Base-by-base conservation (phyloP, 2,888 invertebrate genomes). In the Cyrtodaria siliqua region DNA sequence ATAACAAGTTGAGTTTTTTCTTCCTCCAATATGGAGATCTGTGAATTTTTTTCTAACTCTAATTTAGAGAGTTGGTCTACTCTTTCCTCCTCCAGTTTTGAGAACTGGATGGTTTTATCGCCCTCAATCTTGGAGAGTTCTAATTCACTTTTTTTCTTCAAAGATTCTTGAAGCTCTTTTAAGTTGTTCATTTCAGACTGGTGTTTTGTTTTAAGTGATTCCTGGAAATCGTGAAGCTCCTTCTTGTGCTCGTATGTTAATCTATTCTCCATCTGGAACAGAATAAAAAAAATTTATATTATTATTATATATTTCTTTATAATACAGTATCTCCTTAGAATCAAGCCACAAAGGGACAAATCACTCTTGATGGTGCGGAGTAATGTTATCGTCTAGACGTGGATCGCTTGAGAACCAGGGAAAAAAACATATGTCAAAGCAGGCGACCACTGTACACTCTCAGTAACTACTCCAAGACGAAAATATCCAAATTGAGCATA, bases 231-330 rank as follows among this genome's bases (percentile, higher is more conserved):
- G 40, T 77, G 72, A n/a, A 77, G 42, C 42, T 77, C 77, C 53
- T 63, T 71, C 47, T 72, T 72, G 63, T 77, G 68, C 53, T 72
- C 63, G 55, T 53, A 60, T 1, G 24, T 27, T 3, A 77, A 68
- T 55, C 64, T 50, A 53, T 68, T 72, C 42, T 77, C 71, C 8
- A 57, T 20, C 77, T 77, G 64, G 6, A 59, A 70, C 6, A 42
- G 23, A 23, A 59, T 9, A n/a, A n/a, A n/a, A n/a, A n/a, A n/a
- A n/a, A n/a, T n/a, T n/a, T n/a, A n/a, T n/a, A n/a, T n/a, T n/a
- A n/a, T n/a, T n/a, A n/a, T n/a, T n/a, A n/a, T n/a, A n/a, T n/a
- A n/a, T n/a, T n/a, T n/a, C n/a, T n/a, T n/a, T n/a, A n/a, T n/a
- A n/a, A n/a, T n/a, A n/a, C n/a, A n/a, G n/a, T n/a, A n/a, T n/a